phyloP scores from a whole-genome alignment of 2,888 invertebrate genomes.

The Andrena marginata region DNA sequence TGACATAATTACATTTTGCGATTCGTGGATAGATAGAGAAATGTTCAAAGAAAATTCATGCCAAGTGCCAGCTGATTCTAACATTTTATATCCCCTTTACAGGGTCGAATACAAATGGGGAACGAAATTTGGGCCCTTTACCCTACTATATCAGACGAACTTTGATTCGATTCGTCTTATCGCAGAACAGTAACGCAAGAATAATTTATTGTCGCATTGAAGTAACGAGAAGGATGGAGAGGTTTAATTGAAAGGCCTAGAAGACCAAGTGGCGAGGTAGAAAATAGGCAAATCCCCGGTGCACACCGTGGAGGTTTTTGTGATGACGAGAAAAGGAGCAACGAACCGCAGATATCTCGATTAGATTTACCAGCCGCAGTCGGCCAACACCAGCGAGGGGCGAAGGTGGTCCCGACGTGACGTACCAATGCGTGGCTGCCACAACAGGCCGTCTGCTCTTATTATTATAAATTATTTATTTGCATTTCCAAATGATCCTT shows the following conservation, averaged over 20 bases:
- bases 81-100: no score
- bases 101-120: no score
- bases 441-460: conserved; percentile 78
- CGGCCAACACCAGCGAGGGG: conserved; percentile 33
- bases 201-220: no score
- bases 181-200: no score
- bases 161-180: no score
- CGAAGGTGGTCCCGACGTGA: conserved; percentile 68
- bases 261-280: conserved; percentile 29
- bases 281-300: conserved; percentile 55
- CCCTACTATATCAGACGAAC: no score
- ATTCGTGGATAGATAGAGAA: no score
- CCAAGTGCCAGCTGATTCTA: no score
- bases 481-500: conserved; percentile 85
- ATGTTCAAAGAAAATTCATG: no score
- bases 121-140: no score
- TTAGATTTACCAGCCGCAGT: conserved; percentile 57
- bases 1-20: no score
- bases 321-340: conserved; percentile 63
- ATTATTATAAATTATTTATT: conserved; percentile 85
- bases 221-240: conserved; percentile 6
- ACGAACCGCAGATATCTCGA: conserved; percentile 65
- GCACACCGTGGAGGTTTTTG: conserved; percentile 33
- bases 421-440: conserved; percentile 66
- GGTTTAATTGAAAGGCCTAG: no score